Evolutionary conservation across 2,113 vertebrate species (phyloP).

Genomic region (Rhabdomys dilectus): DNA sequence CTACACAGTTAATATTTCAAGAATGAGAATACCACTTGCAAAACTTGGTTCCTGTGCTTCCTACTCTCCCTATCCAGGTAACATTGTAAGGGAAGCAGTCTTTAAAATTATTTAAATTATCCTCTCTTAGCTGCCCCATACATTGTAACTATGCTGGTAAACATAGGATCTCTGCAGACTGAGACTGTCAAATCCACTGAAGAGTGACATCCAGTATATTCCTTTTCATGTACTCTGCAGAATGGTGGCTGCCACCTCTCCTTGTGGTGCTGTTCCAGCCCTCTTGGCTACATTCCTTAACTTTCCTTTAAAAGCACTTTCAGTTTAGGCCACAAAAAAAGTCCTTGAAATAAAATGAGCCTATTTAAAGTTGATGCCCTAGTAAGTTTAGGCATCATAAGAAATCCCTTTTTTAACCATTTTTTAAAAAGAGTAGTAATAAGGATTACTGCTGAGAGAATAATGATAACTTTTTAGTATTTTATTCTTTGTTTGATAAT

Average conservation of each 20-base stretch:
- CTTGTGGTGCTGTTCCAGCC: conserved; percentile 5
- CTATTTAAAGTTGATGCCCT: conserved; percentile 8
- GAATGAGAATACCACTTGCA: conserved; percentile 17
- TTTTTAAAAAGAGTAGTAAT: conserved; percentile 45
- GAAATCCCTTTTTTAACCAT: conserved; percentile 54
- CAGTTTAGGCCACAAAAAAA: conserved; percentile 15
- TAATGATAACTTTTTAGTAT: conserved; percentile 17
- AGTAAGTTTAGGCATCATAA: conserved; percentile 43
- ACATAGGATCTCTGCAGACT: not conserved
- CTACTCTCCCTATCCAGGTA: not conserved
- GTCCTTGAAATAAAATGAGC: conserved; percentile 55
- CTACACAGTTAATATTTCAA: not conserved
- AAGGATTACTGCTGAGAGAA: conserved; percentile 59
- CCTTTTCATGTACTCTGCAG: not conserved
- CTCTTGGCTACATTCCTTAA: conserved; percentile 25
- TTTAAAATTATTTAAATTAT: not conserved
- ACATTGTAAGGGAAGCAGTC: not conserved
- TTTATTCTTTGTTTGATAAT: not conserved
- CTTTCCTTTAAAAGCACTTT: conserved; percentile 59
- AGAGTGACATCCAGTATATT: not conserved
- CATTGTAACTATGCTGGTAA: conserved; percentile 40
- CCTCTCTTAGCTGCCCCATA: not conserved
- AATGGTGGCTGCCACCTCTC: conserved; percentile 9
- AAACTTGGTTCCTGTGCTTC: not conserved
- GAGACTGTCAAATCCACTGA: conserved; percentile 31